Evolutionary conservation across 2,113 vertebrate genomes (phyloP).

Genomic region (Pygoscelis antarcticus): DNA sequence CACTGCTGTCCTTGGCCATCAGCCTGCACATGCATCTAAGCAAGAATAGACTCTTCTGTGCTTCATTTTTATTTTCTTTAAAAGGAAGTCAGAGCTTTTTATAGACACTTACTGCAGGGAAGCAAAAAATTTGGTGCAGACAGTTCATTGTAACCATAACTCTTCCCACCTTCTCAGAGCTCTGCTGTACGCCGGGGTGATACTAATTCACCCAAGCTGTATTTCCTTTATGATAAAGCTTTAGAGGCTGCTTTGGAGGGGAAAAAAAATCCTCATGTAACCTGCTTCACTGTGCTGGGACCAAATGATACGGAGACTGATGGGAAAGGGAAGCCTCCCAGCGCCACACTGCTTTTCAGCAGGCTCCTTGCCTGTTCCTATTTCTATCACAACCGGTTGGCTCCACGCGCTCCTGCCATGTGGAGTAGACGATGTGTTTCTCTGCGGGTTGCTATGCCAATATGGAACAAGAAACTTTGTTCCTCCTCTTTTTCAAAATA

Average conservation of each 20-base stretch:
- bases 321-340: neutral
- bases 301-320: fast-evolving
- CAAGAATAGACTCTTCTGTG: neutral
- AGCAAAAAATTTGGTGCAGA: neutral
- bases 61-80: constrained; percentile 8
- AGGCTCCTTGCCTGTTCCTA: neutral
- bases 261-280: neutral
- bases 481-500: neutral
- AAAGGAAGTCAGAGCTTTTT: neutral
- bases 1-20: neutral
- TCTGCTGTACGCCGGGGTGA: fast-evolving
- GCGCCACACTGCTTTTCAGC: fast-evolving
- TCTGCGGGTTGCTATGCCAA: neutral
- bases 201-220: neutral
- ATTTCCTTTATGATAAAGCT: neutral
- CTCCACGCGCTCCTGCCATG: neutral
- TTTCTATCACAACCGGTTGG: neutral
- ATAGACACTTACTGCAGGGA: neutral
- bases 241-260: neutral
- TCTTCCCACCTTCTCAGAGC: neutral
- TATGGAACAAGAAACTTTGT: neutral
- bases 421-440: neutral
- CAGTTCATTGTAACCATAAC: neutral
- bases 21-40: neutral
- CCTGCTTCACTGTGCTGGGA: neutral